Base-by-base conservation (phyloP, 1,140 invertebrate genomes). In the Scaptomyza hsui region DNA sequence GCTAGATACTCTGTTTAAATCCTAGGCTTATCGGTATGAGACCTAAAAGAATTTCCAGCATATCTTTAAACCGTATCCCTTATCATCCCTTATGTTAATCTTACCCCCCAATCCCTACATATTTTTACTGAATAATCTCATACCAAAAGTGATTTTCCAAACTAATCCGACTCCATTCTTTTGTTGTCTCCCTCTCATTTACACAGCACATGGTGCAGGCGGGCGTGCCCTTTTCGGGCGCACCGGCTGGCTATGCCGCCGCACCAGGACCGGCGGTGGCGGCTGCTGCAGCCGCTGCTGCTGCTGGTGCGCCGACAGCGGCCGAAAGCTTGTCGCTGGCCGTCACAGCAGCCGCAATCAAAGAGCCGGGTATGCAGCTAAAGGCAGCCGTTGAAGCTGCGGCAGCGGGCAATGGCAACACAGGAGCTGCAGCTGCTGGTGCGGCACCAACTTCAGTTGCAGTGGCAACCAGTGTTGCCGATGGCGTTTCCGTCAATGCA, bases 131-230 rank as follows among this genome's bases (percentile, higher is more conserved):
- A 35, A 52, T 75, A 63, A 64, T 45, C 29, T 47, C 24, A 41
- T 52, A 67, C 65, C 26, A 61, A 57, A 49, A 19, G 62, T 47
- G 44, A 10, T 72, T 65, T 62, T 80, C 72, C 62, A 69, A 52
- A 69, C 68, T 72, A 76, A 82, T 72, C 78, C 55, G 29, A 55
- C 12, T 68, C n/a, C 57, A 32, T 39, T 12, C 56, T 75, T 47
- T 69, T 51, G 39, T 57, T 51, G 44, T 56, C 37, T 26, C 52
- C 53, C 19, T 59, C 52, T 57, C 29, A 29, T 45, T 72, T 96
- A 15, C 94, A 98, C 94, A 98, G 97, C 97, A 98, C 94, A 97
- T 98, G 96, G 97, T 98, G 93, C 96, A 97, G 93, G 96, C 97
- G 93, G 96, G 96, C 86, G 97, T 97, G 92, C 96, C 96, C 91